phyloP scores from a whole-genome alignment of 2,113 vertebrate genomes.

The Athene noctua region DNA sequence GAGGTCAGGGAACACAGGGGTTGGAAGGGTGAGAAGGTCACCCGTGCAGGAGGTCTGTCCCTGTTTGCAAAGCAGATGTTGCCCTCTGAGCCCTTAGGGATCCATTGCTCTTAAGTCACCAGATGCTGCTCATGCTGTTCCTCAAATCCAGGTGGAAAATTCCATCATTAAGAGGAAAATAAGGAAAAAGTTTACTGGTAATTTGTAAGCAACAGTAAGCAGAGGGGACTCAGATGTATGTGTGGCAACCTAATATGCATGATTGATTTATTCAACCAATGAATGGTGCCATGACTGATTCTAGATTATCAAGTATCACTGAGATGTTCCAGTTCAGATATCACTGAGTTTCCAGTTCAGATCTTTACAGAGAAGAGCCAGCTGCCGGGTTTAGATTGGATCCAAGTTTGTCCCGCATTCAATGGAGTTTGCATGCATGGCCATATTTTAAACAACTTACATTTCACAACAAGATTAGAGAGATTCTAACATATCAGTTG shows the following conservation, averaged over 20 bases:
- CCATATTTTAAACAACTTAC: not conserved
- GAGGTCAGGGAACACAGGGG: not conserved
- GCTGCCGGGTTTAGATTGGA: not conserved
- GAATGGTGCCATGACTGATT: not conserved
- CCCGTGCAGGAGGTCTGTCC: not conserved
- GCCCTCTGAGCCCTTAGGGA: not conserved
- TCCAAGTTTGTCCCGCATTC: not conserved
- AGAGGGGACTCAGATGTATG: not conserved
- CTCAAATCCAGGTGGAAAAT: slow-evolving; percentile 42
- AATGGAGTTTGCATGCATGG: not conserved
- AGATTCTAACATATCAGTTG: not conserved
- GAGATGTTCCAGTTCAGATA: slow-evolving; percentile 10
- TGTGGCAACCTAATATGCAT: not conserved
- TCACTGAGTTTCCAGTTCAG: not conserved
- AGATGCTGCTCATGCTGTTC: slow-evolving; percentile 30
- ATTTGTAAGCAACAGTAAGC: not conserved
- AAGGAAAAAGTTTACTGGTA: not conserved
- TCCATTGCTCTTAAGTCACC: slow-evolving; percentile 10
- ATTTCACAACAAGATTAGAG: not conserved
- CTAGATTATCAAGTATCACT: slow-evolving; percentile 4
- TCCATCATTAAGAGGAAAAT: not conserved
- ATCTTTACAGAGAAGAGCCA: slow-evolving; percentile 1
- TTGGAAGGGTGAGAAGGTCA: slow-evolving; percentile 53
- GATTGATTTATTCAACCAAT: not conserved
- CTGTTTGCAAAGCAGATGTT: slow-evolving; percentile 36